Evolutionary conservation across 2,888 invertebrate species (phyloP).

Genomic region (Dasysyrphus albostriatus): DNA sequence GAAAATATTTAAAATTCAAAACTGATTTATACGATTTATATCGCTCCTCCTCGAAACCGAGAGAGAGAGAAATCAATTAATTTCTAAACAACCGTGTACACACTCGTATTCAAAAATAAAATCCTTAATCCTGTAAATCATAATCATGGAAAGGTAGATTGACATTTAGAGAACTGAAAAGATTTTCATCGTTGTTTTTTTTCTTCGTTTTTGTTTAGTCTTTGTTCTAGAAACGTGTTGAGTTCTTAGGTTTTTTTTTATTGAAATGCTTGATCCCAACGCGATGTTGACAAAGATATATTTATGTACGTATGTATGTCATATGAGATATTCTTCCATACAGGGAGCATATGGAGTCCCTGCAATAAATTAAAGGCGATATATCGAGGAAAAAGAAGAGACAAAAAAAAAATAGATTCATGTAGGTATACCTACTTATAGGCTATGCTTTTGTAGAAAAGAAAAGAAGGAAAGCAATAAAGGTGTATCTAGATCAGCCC

Average conservation of each 20-base stretch:
- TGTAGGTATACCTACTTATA: conserved; percentile 29
- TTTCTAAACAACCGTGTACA: not conserved
- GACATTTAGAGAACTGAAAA: conserved; percentile 49
- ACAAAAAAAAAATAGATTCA: conserved; percentile 27
- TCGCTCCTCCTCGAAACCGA: not conserved
- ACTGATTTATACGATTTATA: conserved; percentile 59
- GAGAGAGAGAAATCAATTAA: conserved; percentile 62
- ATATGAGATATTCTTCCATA: conserved; percentile 14
- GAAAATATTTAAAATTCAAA: conserved; percentile 35
- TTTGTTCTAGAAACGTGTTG: conserved; percentile 39
- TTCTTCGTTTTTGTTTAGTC: not conserved
- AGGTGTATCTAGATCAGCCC: conserved; percentile 28
- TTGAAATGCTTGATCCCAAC: conserved; percentile 64
- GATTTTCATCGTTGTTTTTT: conserved; percentile 53
- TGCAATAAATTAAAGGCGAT: conserved; percentile 70
- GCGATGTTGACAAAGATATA: conserved; percentile 71
- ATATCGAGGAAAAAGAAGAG: conserved; percentile 1
- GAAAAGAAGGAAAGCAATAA: conserved; percentile 26
- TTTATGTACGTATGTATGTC: conserved; percentile 58
- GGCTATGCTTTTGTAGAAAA: conserved; percentile 3
- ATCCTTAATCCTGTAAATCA: conserved; percentile 76
- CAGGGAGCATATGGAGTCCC: conserved; percentile 42
- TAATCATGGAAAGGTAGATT: conserved; percentile 68
- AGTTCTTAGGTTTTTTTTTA: conserved; percentile 34
- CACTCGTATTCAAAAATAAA: not conserved